A percentile compares a stretch with the other conserved stretches of the same genome.
These are phyloP conservation scores for Hemitrygon akajei DNA, from an alignment of 2,797 vertebrate genomes.

Conservation along the genomic window DNA sequence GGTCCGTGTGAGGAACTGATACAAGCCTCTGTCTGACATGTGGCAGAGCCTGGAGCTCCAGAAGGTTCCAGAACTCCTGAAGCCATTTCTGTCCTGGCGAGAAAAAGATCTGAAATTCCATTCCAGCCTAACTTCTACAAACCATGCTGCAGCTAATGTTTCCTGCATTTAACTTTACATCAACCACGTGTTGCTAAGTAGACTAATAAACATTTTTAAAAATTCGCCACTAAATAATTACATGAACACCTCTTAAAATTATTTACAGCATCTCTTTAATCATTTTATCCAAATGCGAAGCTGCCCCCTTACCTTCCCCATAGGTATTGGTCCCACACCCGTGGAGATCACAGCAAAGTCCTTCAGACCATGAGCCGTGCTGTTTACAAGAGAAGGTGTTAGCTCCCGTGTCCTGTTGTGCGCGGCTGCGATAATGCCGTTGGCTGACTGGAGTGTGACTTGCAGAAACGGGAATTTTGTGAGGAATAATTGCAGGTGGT, in stretches of 20 bases:
- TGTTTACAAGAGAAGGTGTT: neutral
- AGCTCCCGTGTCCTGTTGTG: conserved; percentile 19
- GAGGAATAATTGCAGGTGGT: neutral
- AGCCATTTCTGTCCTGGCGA: neutral
- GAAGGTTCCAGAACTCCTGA: conserved; percentile 24
- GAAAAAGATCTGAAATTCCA: conserved; percentile 1
- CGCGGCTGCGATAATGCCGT: neutral
- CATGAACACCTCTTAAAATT: neutral
- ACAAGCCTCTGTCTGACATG: neutral
- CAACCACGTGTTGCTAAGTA: conserved; percentile 9
- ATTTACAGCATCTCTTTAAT: conserved; percentile 8
- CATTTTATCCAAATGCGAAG: conserved; percentile 13
- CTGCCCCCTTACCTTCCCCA: neutral
- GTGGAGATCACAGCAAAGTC: neutral
- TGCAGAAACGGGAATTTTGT: neutral
- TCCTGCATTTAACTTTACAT: neutral
- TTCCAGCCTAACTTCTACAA: neutral
- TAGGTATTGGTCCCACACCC: conserved; percentile 13
- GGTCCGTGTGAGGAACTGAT: neutral
- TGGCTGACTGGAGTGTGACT: neutral
- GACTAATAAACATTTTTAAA: conserved; percentile 6
- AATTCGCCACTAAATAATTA: neutral
- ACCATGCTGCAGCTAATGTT: neutral
- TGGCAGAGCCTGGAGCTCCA: neutral
- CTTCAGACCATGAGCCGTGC: neutral